These are phyloP conservation scores for Luscinia megarhynchos DNA, from an alignment of 2,797 vertebrate species.

Conservation along the genomic window DNA sequence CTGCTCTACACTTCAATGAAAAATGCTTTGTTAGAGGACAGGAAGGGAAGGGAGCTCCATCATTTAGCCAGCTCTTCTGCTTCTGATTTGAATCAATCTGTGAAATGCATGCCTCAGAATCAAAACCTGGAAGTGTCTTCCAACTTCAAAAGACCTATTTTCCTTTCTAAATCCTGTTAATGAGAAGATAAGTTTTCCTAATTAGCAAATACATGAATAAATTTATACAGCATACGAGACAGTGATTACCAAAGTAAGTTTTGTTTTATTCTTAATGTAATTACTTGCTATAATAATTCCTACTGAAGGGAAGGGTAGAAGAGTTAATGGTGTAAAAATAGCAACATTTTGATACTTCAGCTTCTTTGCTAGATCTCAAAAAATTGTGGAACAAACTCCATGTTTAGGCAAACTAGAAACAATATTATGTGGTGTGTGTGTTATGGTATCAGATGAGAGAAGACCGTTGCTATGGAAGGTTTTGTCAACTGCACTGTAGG, in stretches of 20 bases:
- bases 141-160: not conserved
- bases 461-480: not conserved
- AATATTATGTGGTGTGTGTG: not conserved
- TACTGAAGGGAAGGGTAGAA: not conserved
- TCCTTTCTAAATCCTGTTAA: constrained; percentile 5
- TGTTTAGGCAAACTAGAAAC: not conserved
- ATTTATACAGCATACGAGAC: not conserved
- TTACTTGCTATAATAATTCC: not conserved
- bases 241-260: not conserved
- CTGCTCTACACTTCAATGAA: not conserved
- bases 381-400: not conserved
- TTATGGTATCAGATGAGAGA: not conserved
- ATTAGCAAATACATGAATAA: not conserved
- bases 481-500: not conserved
- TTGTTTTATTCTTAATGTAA: not conserved
- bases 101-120: not conserved
- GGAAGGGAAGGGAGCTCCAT: not conserved
- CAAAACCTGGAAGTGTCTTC: not conserved
- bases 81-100: not conserved
- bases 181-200: not conserved
- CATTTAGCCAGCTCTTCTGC: not conserved
- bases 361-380: not conserved
- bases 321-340: not conserved
- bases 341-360: not conserved
- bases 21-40: not conserved